Conservation (phyloP, 1,140 invertebrate species). For the Lordiphosa stackelbergi region DNA sequence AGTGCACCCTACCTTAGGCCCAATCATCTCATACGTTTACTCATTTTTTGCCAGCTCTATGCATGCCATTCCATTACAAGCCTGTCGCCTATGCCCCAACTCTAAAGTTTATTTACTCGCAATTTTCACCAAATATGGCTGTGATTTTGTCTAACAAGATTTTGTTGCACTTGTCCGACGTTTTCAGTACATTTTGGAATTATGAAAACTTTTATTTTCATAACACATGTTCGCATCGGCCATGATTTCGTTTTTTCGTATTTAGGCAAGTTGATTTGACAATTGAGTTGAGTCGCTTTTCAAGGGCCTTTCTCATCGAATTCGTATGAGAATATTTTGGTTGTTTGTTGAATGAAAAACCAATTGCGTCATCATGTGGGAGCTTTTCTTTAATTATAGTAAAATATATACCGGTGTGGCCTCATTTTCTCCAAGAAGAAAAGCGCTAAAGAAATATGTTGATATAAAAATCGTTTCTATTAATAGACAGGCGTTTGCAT, state of each 20-base stretch:
- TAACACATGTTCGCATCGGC: constrained; percentile 38
- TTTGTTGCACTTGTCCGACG: constrained; percentile 44
- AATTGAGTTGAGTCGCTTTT: constrained; percentile 31
- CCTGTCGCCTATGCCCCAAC: constrained; percentile 24
- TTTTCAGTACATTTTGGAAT: constrained; percentile 47
- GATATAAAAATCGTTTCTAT: constrained; percentile 23
- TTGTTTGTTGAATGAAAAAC: constrained; percentile 58
- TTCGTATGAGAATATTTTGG: constrained; percentile 13
- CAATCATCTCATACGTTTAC: constrained; percentile 29
- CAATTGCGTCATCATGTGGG: constrained; percentile 58
- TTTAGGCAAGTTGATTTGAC: constrained; percentile 50
- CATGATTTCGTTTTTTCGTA: constrained; percentile 61
- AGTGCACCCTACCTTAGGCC: neutral
- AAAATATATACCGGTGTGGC: constrained; percentile 5
- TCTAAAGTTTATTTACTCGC: constrained; percentile 11
- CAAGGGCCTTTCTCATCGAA: constrained; percentile 30
- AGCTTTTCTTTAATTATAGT: constrained; percentile 51
- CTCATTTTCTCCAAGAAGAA: constrained; percentile 34
- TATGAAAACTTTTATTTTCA: constrained; percentile 60
- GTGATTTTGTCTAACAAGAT: constrained; percentile 63
- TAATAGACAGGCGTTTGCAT: constrained; percentile 12
- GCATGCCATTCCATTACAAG: neutral
- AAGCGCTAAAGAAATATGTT: constrained; percentile 10
- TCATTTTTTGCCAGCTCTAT: constrained; percentile 14
- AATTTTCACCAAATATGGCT: constrained; percentile 69